Conservation (phyloP, 2,888 invertebrate species). For the Leucophenga montana region DNA sequence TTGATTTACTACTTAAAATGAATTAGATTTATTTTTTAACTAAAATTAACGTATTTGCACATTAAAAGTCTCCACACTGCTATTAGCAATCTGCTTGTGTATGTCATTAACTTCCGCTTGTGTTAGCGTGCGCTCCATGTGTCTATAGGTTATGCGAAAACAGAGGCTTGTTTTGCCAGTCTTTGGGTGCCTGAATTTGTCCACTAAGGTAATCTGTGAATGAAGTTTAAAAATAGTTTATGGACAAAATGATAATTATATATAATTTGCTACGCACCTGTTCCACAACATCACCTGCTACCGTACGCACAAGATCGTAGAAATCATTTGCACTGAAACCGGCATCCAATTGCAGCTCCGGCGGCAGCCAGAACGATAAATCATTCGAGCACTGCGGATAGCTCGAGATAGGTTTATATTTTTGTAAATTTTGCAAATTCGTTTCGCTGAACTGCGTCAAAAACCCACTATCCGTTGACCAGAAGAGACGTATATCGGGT, state of each 20-base stretch:
- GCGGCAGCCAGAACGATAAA: slow-evolving; percentile 96
- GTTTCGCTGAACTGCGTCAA: slow-evolving; percentile 88
- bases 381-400: slow-evolving; percentile 93
- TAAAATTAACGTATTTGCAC: slow-evolving; percentile 69
- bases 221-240: slow-evolving; percentile 1
- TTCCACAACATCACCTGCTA: slow-evolving; percentile 95
- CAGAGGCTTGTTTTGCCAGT: slow-evolving; percentile 87
- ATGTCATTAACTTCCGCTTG: slow-evolving; percentile 89
- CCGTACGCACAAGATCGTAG: slow-evolving; percentile 90
- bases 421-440: slow-evolving; percentile 79
- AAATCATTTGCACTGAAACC: slow-evolving; percentile 87
- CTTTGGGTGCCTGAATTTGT: slow-evolving; percentile 91
- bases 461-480: slow-evolving; percentile 95
- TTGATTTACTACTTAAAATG: not conserved
- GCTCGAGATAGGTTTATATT: slow-evolving; percentile 87
- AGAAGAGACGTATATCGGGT: slow-evolving; percentile 97
- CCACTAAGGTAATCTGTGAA: slow-evolving; percentile 83
- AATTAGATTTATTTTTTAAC: slow-evolving; percentile 1
- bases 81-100: slow-evolving; percentile 83
- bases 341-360: slow-evolving; percentile 75
- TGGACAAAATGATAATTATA: not conserved
- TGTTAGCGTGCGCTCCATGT: slow-evolving; percentile 89
- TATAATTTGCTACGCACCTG: slow-evolving; percentile 77
- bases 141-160: slow-evolving; percentile 93
- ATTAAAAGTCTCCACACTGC: slow-evolving; percentile 72